Percentiles rank a stretch among this genome's conserved stretches.
phyloP scores from a whole-genome alignment of 1,140 invertebrate genomes.

The Drosophila equinoxialis region DNA sequence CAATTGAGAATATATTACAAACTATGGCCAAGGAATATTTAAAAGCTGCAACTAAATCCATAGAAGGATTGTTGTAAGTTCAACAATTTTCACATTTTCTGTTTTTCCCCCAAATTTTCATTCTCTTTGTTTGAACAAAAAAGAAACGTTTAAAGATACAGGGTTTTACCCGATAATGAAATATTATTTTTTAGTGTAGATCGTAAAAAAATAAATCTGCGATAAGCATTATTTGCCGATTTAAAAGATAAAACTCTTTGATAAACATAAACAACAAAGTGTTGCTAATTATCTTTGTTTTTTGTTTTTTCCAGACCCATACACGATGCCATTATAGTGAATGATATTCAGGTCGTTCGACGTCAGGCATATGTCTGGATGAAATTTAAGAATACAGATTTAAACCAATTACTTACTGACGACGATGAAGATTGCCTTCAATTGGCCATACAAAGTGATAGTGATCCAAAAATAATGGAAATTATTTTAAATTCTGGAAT shows the following conservation, averaged over 20 bases:
- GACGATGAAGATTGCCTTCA: slow-evolving; percentile 73
- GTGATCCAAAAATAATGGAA: slow-evolving; percentile 49
- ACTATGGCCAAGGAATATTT: slow-evolving; percentile 47
- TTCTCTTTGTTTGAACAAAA: too few species aligned
- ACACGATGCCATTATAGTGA: slow-evolving; percentile 57
- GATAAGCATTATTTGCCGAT: too few species aligned
- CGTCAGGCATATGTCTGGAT: slow-evolving; percentile 58
- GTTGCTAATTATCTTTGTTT: not conserved
- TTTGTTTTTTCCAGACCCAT: slow-evolving; percentile 54
- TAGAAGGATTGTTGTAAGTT: slow-evolving; percentile 55
- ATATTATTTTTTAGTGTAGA: too few species aligned
- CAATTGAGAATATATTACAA: slow-evolving; percentile 5
- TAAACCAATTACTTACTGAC: slow-evolving; percentile 57
- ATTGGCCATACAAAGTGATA: slow-evolving; percentile 58
- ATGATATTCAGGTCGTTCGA: slow-evolving; percentile 35
- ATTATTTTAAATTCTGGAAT: slow-evolving; percentile 45
- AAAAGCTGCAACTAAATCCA: slow-evolving; percentile 17
- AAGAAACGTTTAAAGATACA: too few species aligned
- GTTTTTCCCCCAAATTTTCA: not conserved
- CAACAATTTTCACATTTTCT: not conserved
- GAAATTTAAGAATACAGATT: slow-evolving; percentile 37
- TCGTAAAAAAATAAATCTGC: too few species aligned
- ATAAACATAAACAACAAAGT: not conserved
- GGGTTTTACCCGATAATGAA: too few species aligned
- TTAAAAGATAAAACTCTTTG: too few species aligned